Base-by-base conservation (phyloP, 2,797 vertebrate species). In the Silurus aristotelis region DNA sequence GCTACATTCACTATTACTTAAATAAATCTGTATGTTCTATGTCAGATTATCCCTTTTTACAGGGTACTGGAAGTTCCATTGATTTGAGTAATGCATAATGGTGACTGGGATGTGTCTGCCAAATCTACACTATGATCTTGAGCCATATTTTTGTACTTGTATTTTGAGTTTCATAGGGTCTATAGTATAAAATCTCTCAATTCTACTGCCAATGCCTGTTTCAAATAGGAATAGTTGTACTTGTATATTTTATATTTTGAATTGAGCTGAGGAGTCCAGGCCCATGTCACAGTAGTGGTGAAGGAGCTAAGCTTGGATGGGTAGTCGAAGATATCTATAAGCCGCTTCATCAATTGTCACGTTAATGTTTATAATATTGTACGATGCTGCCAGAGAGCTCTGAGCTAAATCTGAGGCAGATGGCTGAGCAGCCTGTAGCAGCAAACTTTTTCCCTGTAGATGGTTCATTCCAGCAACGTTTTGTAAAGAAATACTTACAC, bases 391-490 rank as follows among this genome's bases (percentile, higher is more conserved):
- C 55, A 87, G 86, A 90, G 88, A 90, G 90, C 91, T 64, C 89
- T 52, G 48, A 89, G 78, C 85, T 89, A 86, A 93, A 93, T 92
- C 90, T 89, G 91, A 84, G 89, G 87, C 94, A 94, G 93, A 93
- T 93, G 93, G 92, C 80, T 79, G 77, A 86, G 85, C 89, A 56
- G 90, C 77, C 91, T 92, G 58, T 87, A 89, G 90, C 90, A 92
- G 82, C 87, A 91, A 91, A 87, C 73, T 78, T 90, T 90, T 90
- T 90, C 78, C 82, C 87, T 83, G 89, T 87, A 89, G 87, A 60
- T 38, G 82, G 76, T 80, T 87, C 77, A 82, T 80, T 85, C 83
- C 85, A 80, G 48, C 86, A 77, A 88, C 90, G 89, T 90, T 87
- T 90, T 86, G 75, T 80, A 83, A 80, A 71, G 86, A 64, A 64